Base-by-base conservation (phyloP, 2,113 vertebrate genomes). In the Oplegnathus fasciatus region DNA sequence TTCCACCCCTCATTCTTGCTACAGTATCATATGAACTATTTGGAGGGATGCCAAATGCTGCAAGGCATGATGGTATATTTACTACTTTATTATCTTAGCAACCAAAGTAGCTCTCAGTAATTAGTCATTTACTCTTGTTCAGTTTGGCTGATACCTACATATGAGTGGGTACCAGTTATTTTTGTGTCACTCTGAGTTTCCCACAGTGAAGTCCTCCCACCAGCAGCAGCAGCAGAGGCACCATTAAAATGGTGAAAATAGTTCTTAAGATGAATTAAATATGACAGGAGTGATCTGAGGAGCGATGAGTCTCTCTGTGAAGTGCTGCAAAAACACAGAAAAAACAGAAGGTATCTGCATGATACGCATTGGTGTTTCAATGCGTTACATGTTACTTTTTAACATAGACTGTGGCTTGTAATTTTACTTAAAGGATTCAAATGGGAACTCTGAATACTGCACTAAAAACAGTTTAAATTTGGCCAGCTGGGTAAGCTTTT, bases 181-280 rank as follows among this genome's bases (percentile, higher is more conserved):
- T 75, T 1, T 42, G n/a, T 15, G 50, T 67, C 5, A 67, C 18
- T 55, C n/a, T 55, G 34, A 77, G 9, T 66, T 66, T 77, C n/a
- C 76, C 76, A 58, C 6, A 58, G 13, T 78, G 76, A 22, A 68
- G 37, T 0, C 44, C 26, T 44, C 62, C 62, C 18, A 78, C 37
- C 62, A 78, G n/a, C 52, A 72, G 22, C 62, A 78, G 26, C 64
- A 78, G 52, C 64, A 78, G 76, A 58, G 9, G 26, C 76, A 78
- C 64, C 64, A 68, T 5, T 0, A 78, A 0, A 10, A 68, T 1
- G 18, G 52, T 78, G 50, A 32, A 44, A 5, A 46, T 4, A 2
- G 75, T 18, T 10, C 75, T 54, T 3, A 77, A 3, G 10, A 66
- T 1, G 24, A 30, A 34, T 48, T 77, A 66, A 13, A 6, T 1